Base-by-base conservation (phyloP, 2,113 vertebrate genomes). In the Leptobrachium leishanense region DNA sequence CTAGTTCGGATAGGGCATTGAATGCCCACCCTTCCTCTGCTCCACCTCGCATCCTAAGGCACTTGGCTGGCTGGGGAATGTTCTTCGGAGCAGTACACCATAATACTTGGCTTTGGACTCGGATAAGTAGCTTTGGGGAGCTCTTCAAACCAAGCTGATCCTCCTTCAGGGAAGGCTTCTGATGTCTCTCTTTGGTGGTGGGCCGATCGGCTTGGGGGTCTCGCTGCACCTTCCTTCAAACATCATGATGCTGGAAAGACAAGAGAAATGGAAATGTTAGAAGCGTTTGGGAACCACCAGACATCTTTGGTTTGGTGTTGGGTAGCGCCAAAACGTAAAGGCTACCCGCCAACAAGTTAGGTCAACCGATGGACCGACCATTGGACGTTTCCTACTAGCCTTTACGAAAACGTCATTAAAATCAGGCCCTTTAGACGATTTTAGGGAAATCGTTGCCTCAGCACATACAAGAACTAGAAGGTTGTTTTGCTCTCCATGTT, bases 201-300 rank as follows among this genome's bases (percentile, higher is more conserved):
- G 97, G 1, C 97, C 97, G 0, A 75, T 90, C 0, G 92, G 94
- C 85, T 93, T 97, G 79, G 86, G 88, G 74, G 82, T 84, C 72
- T 94, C 93, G 0, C 90, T 96, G 85, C 94, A 95, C 92, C 98
- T 98, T 88, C 96, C 97, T 93, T 99, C 98, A 83, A 99, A 99
- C 90, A 99, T 89, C 93, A 99, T 94, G 85, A 98, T 94, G 81
- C 97, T 99, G 89, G 76, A 85, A 85, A 82, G 20, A 76, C 76
- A 42, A 57, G 1, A 83, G 75, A 76, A 43, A 83, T 70, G 9
- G 59, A 72, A 15, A 1, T 13, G 41, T 31, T 59, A 59, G 55
- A 59, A 15, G 20, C 20, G 20, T 31, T 31, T 31, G 20, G 20
- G 20, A 31, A 31, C 20, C 20, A 31, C 20, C 8, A 50, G 4